Evolutionary conservation across 2,888 invertebrate genomes (phyloP).

Genomic region (Steromphala cineraria): DNA sequence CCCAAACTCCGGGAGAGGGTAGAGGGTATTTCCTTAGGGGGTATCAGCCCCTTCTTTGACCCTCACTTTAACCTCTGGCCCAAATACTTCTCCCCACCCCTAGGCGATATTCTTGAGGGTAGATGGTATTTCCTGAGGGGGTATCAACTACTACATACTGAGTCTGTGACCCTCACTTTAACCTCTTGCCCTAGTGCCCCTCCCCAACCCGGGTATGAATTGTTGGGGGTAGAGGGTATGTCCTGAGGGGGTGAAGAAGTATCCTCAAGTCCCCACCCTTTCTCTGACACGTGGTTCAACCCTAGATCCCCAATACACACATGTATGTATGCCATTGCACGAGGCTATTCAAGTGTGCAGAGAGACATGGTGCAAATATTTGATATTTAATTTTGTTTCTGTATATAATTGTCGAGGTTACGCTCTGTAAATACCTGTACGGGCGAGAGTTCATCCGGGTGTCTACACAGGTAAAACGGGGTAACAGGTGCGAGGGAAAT

Average conservation of each 20-base stretch:
- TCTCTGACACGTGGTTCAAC: not conserved
- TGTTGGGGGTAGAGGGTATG: not conserved
- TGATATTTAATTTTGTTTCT: slow-evolving; percentile 8
- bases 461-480: too few relatives aligned
- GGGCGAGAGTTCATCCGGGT: not conserved
- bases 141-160: not conserved
- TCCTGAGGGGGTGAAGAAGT: too few relatives aligned
- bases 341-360: not conserved
- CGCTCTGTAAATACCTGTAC: not conserved
- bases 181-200: not conserved
- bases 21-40: too few relatives aligned
- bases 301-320: not conserved
- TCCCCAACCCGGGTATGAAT: not conserved
- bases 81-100: not conserved
- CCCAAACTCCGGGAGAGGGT: not conserved
- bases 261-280: too few relatives aligned
- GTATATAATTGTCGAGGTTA: not conserved
- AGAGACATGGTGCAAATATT: not conserved
- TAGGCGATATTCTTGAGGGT: not conserved
- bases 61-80: not conserved
- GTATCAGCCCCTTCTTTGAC: not conserved
- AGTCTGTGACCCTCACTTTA: not conserved
- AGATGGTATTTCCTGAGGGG: too few relatives aligned
- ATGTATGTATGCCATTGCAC: not conserved
- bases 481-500: too few relatives aligned